Percentiles rank a stretch among this genome's conserved stretches.
These are phyloP conservation scores for Sylvia atricapilla DNA, from an alignment of 2,113 vertebrate species.

Conservation along the genomic window DNA sequence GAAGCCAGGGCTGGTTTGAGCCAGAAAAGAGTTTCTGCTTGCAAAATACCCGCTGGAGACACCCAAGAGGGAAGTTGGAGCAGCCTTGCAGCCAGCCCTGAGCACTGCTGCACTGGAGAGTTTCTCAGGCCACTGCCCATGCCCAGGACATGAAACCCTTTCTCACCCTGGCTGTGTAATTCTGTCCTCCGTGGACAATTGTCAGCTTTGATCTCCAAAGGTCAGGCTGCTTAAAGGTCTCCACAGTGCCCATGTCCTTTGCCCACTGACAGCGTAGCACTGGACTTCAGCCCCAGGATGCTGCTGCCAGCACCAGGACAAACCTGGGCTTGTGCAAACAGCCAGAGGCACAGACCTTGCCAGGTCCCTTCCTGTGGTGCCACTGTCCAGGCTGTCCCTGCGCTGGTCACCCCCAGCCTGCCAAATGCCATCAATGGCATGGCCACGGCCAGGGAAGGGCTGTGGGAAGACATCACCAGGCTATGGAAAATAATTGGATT, in stretches of 20 bases:
- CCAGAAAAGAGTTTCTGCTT: neutral
- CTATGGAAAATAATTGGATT: neutral
- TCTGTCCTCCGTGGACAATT: neutral
- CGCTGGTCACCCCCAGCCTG: neutral
- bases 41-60: neutral
- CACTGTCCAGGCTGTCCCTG: neutral
- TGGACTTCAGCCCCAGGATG: neutral
- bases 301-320: neutral
- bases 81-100: neutral
- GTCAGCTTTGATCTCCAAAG: neutral
- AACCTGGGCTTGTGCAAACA: neutral
- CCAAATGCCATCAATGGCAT: accelerated
- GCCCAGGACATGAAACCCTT: neutral
- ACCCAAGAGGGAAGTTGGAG: neutral
- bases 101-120: accelerated
- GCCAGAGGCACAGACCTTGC: neutral
- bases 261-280: neutral
- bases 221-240: neutral
- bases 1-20: neutral
- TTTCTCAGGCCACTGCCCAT: neutral
- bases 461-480: neutral
- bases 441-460: accelerated
- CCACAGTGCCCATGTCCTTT: neutral
- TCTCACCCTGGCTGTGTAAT: neutral
- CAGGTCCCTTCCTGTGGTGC: neutral